Evolutionary conservation across 2,113 vertebrate species (phyloP).

Genomic region (Romanogobio albipinnatus): DNA sequence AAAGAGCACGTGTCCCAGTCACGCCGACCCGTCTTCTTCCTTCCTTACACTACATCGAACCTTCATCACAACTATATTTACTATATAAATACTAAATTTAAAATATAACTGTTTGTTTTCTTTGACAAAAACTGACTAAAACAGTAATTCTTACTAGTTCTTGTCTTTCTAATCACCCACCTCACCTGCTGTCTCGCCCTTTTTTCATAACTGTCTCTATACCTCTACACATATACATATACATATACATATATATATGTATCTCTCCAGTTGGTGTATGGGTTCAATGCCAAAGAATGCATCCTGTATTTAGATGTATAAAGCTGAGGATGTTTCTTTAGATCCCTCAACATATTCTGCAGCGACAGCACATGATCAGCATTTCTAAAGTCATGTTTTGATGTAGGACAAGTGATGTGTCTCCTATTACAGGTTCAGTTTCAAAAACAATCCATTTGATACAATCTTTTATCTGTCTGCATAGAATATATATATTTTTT

Average conservation of each 20-base stretch:
- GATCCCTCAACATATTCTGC: conserved; percentile 31
- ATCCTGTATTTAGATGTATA: background rate
- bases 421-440: conserved; percentile 23
- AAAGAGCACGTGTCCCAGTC: no score
- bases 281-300: background rate
- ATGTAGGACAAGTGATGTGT: conserved; percentile 26
- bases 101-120: no score
- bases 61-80: no score
- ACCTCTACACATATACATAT: background rate
- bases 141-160: no score
- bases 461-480: background rate
- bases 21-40: no score
- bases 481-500: background rate
- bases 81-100: no score
- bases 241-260: no score
- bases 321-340: conserved; percentile 2
- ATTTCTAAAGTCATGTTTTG: conserved; percentile 19
- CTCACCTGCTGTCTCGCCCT: background rate
- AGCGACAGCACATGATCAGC: conserved; percentile 29
- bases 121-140: background rate
- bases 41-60: no score
- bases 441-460: background rate
- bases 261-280: background rate
- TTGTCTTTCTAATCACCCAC: no score
- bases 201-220: background rate